phyloP scores from a whole-genome alignment of 2,888 invertebrate species.

The Plagiodera versicolora region DNA sequence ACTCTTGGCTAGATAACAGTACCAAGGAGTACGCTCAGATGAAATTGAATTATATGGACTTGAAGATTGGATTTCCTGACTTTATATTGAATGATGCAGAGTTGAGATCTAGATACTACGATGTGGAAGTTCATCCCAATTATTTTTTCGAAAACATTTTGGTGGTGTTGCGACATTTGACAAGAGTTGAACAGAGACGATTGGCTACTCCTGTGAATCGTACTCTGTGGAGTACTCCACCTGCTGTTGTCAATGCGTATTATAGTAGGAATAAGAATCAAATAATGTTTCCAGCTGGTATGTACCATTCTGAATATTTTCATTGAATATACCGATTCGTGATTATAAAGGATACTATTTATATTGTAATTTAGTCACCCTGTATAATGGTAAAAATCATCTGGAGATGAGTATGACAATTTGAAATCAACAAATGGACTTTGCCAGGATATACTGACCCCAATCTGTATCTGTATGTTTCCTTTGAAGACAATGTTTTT shows the following conservation, averaged over 20 bases:
- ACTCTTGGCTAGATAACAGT: conserved; percentile 83
- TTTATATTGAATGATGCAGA: conserved; percentile 74
- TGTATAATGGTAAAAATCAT: too few relatives aligned
- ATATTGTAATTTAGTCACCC: too few relatives aligned
- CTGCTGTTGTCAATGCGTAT: conserved; percentile 93
- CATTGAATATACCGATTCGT: too few relatives aligned
- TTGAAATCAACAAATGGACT: too few relatives aligned
- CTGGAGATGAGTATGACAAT: too few relatives aligned
- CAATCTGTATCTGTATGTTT: too few relatives aligned
- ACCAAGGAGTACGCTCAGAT: conserved; percentile 80
- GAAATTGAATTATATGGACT: conserved; percentile 82
- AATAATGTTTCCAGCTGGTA: conserved; percentile 78
- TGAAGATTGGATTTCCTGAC: conserved; percentile 91
- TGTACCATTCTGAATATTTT: conserved; percentile 42
- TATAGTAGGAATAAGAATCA: conserved; percentile 95
- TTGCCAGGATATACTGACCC: too few relatives aligned
- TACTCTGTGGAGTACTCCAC: conserved; percentile 80
- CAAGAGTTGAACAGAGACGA: conserved; percentile 71
- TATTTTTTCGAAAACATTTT: conserved; percentile 82
- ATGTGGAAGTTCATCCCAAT: conserved; percentile 73
- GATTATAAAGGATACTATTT: too few relatives aligned
- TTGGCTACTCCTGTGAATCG: conserved; percentile 75
- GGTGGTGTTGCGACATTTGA: conserved; percentile 71
- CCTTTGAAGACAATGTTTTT: too few relatives aligned
- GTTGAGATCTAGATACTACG: conserved; percentile 69